These are phyloP conservation scores for Disparrhopalites patrizii DNA, from an alignment of 2,888 invertebrate species.

Conservation along the genomic window DNA sequence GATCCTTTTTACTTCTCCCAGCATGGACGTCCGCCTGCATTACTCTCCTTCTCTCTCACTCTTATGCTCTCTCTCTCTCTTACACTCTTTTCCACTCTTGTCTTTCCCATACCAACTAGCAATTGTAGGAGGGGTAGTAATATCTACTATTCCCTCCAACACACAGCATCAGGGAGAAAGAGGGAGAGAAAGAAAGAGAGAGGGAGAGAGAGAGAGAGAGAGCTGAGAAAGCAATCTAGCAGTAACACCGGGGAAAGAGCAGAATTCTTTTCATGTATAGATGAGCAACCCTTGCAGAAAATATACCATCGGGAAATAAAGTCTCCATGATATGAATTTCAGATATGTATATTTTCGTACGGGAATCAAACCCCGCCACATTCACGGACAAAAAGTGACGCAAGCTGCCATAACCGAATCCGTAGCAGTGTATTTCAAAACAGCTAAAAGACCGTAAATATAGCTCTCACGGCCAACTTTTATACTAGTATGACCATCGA, in stretches of 20 bases:
- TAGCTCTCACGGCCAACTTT: no score
- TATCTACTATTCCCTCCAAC: neutral
- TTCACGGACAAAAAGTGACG: no score
- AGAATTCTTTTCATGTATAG: neutral
- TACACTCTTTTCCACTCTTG: neutral
- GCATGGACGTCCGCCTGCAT: neutral
- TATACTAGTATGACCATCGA: no score
- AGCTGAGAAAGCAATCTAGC: neutral
- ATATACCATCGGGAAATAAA: neutral
- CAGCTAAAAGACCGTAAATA: no score
- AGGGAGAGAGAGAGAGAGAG: neutral
- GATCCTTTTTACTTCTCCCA: neutral
- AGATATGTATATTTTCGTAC: no score
- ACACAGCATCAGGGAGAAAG: neutral
- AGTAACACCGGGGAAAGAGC: neutral
- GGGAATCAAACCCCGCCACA: no score
- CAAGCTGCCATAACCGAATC: no score
- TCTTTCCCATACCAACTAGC: neutral
- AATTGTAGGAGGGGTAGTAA: no score
- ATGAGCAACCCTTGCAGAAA: neutral
- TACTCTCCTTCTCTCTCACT: neutral
- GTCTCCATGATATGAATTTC: no score
- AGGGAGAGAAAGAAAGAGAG: neutral
- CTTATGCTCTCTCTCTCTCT: neutral
- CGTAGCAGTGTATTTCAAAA: no score